phyloP scores from a whole-genome alignment of 1,140 invertebrate species.

The Macrocentrus cingulum region DNA sequence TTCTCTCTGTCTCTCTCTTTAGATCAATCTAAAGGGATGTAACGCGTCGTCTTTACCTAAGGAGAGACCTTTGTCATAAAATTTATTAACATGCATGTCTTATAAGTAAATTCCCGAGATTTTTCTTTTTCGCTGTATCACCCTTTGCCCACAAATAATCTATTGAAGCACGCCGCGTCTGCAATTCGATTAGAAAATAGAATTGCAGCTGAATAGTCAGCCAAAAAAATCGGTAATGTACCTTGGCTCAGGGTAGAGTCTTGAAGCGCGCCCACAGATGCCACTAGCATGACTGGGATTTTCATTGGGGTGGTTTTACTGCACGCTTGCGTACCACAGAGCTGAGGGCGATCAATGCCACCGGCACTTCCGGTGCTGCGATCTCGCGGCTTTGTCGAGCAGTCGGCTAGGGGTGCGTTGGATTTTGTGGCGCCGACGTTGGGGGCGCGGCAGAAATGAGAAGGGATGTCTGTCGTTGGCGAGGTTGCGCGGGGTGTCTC shows the following conservation, averaged over 20 bases:
- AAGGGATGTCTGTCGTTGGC: constrained; percentile 29
- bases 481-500: constrained; percentile 25
- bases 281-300: constrained; percentile 15
- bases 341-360: constrained; percentile 45
- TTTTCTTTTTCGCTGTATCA: background rate
- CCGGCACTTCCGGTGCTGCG: constrained; percentile 41
- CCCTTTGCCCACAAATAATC: background rate
- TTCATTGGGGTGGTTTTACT: constrained; percentile 5
- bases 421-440: constrained; percentile 15
- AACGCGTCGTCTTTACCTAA: background rate
- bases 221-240: constrained; percentile 1
- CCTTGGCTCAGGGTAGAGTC: background rate
- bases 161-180: background rate
- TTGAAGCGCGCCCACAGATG: constrained; percentile 2
- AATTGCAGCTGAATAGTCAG: background rate
- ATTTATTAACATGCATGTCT: constrained; percentile 13
- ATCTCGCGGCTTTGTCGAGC: constrained; percentile 43
- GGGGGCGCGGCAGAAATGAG: constrained; percentile 32
- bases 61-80: constrained; percentile 7
- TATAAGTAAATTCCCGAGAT: background rate
- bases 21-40: background rate
- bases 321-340: constrained; percentile 31
- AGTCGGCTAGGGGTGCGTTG: constrained; percentile 22
- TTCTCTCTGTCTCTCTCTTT: constrained; percentile 7
- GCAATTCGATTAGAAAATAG: background rate